These are phyloP conservation scores for Amyelois transitella DNA, from an alignment of 1,140 invertebrate species.

Conservation along the genomic window DNA sequence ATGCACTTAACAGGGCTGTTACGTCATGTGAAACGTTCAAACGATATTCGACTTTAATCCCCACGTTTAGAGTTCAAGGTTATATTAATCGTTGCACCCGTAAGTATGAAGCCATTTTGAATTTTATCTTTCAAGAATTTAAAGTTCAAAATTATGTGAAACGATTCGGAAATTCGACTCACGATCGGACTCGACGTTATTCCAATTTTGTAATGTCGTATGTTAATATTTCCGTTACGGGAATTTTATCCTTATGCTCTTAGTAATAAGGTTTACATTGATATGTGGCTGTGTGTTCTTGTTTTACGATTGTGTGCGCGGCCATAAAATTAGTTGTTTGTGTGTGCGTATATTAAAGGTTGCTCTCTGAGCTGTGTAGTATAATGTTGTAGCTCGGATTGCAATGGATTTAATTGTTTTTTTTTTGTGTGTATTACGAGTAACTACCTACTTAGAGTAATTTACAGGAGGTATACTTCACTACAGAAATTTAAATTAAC, in stretches of 20 bases:
- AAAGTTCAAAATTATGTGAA: slow-evolving; percentile 7
- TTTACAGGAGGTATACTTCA: no score
- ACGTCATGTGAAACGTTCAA: not conserved
- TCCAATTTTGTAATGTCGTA: slow-evolving; percentile 1
- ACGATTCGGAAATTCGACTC: slow-evolving; percentile 3
- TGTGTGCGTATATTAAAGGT: slow-evolving; percentile 61
- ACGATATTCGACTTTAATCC: not conserved
- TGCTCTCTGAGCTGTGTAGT: slow-evolving; percentile 23
- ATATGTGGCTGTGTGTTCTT: not conserved
- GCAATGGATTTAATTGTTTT: slow-evolving; percentile 8
- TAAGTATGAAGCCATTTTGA: not conserved
- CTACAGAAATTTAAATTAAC: no score
- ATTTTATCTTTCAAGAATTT: not conserved
- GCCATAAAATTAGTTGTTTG: slow-evolving; percentile 41
- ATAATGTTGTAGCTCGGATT: slow-evolving; percentile 35
- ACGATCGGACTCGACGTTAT: slow-evolving; percentile 3
- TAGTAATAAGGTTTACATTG: slow-evolving; percentile 12
- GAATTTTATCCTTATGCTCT: slow-evolving; percentile 14
- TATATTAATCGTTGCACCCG: not conserved
- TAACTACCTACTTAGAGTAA: no score
- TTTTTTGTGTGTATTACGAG: slow-evolving; percentile 6
- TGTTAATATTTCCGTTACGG: not conserved
- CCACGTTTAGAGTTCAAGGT: not conserved
- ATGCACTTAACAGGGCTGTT: not conserved
- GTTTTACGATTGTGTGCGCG: slow-evolving; percentile 25